Percentiles rank a stretch among this genome's conserved stretches.
Evolutionary conservation across 2,888 invertebrate species (phyloP).

Genomic region (Lasioglossum zephyrum): DNA sequence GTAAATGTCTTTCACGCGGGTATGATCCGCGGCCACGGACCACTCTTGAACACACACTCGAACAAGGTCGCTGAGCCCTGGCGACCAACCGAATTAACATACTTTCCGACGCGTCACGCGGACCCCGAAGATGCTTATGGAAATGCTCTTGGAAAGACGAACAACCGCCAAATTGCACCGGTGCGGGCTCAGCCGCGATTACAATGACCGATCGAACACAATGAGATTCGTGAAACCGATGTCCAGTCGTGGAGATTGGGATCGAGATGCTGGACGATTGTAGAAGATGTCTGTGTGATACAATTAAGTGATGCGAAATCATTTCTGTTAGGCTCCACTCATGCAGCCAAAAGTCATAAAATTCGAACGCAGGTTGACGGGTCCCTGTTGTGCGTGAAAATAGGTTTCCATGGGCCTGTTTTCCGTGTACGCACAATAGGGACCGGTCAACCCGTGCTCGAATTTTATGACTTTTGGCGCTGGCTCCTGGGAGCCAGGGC

Average conservation of each 20-base stretch:
- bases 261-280: neutral
- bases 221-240: constrained; percentile 12
- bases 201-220: constrained; percentile 9
- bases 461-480: too few species aligned
- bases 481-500: too few species aligned
- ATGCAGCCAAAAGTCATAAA: too few species aligned
- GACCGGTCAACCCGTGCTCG: too few species aligned
- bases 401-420: too few species aligned
- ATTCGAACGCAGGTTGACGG: too few species aligned
- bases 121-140: constrained; percentile 42
- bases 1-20: constrained; percentile 62
- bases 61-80: constrained; percentile 68
- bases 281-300: neutral
- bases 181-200: neutral
- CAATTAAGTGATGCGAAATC: neutral
- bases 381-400: too few species aligned
- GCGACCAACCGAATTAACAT: constrained; percentile 59
- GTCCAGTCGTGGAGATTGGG: neutral
- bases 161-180: neutral
- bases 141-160: constrained; percentile 13
- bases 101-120: constrained; percentile 50
- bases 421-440: too few species aligned
- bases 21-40: constrained; percentile 56
- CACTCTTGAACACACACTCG: constrained; percentile 39
- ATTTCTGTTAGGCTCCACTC: neutral